phyloP scores from a whole-genome alignment of 1,140 invertebrate genomes.

The Heliconius congener region DNA sequence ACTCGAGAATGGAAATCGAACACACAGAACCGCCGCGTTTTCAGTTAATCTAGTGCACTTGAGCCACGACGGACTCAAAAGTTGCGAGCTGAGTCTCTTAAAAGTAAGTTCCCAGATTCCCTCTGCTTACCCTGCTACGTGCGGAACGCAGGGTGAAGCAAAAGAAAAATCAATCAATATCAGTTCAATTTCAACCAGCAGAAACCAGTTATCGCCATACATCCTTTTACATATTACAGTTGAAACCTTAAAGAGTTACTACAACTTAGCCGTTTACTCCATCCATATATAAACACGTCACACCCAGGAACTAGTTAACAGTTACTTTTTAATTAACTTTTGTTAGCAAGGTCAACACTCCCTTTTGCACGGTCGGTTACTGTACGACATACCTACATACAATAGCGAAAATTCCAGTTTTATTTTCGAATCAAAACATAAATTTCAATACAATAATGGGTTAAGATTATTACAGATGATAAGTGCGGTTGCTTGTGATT shows the following conservation, averaged over 20 bases:
- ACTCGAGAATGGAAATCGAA: no score
- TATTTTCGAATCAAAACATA: not conserved
- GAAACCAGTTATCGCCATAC: not conserved
- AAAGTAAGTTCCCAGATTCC: no score
- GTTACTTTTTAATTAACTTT: not conserved
- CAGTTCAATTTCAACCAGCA: not conserved
- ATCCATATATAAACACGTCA: not conserved
- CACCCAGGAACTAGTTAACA: constrained; percentile 7
- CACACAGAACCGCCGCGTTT: no score
- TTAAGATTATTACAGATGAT: not conserved
- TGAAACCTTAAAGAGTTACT: not conserved
- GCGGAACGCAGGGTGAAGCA: no score
- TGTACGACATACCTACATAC: not conserved
- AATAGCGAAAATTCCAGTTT: not conserved
- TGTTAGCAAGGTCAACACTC: constrained; percentile 6
- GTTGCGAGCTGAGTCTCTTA: no score
- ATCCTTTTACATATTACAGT: not conserved
- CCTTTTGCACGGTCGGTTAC: not conserved
- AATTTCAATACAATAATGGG: not conserved
- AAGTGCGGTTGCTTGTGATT: not conserved
- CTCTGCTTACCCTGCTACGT: no score
- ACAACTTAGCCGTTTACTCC: not conserved
- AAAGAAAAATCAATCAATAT: not conserved
- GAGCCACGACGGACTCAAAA: no score
- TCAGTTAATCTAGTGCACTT: no score